Conservation (phyloP, 92 coral and sea anemone species). For the Epizoanthus stellaris region DNA sequence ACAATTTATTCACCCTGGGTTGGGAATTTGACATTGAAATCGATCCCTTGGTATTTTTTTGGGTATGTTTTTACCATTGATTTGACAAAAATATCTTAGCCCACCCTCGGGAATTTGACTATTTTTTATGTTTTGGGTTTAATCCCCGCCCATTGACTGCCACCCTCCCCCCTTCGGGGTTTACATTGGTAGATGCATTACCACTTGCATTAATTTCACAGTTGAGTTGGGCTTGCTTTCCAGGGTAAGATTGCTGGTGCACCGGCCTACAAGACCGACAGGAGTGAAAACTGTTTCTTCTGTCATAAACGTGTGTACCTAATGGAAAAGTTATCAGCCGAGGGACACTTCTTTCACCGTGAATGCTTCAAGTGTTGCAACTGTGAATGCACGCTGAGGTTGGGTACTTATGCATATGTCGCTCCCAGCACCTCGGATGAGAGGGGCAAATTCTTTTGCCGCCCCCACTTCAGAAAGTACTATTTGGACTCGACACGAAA, state of each 20-base stretch:
- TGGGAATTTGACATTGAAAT: too few species aligned
- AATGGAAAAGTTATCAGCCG: slow-evolving; percentile 94
- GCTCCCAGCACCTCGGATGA: slow-evolving; percentile 76
- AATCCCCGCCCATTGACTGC: too few species aligned
- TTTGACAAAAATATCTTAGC: too few species aligned
- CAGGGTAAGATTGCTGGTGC: slow-evolving; percentile 35
- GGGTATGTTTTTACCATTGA: too few species aligned
- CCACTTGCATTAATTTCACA: background rate
- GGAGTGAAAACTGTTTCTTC: slow-evolving; percentile 94
- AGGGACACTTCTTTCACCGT: slow-evolving; percentile 98
- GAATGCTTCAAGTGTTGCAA: slow-evolving; percentile 94
- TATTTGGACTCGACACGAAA: slow-evolving; percentile 20
- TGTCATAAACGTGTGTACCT: slow-evolving; percentile 88
- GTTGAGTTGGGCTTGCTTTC: background rate
- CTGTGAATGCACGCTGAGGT: slow-evolving; percentile 86
- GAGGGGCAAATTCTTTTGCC: slow-evolving; percentile 86
- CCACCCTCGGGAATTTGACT: too few species aligned
- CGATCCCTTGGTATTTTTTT: too few species aligned
- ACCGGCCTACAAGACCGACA: slow-evolving; percentile 70
- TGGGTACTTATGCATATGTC: slow-evolving; percentile 90
- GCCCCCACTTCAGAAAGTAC: slow-evolving; percentile 81
- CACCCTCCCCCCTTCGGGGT: too few species aligned
- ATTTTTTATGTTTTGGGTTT: too few species aligned
- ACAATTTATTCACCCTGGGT: too few species aligned
- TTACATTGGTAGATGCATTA: too few species aligned